Evolutionary conservation across 2,888 invertebrate species (phyloP).

Genomic region (Athalia circularis): DNA sequence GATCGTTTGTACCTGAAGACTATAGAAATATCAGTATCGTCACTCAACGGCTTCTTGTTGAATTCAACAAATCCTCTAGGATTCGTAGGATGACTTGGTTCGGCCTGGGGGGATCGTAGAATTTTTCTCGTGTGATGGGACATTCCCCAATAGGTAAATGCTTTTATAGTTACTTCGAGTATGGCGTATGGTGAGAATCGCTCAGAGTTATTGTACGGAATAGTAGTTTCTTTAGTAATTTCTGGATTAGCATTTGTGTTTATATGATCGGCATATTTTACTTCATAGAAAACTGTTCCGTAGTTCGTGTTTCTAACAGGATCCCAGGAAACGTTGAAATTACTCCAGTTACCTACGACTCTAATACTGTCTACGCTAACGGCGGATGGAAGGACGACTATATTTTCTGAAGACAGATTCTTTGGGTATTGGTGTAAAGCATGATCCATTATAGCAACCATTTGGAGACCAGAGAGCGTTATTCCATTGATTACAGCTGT

Average conservation of each 20-base stretch:
- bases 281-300: constrained; percentile 88
- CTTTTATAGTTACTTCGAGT: constrained; percentile 84
- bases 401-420: constrained; percentile 73
- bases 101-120: constrained; percentile 87
- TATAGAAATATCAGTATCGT: constrained; percentile 63
- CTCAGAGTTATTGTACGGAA: constrained; percentile 73
- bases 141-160: constrained; percentile 91
- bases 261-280: constrained; percentile 80
- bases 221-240: constrained; percentile 66
- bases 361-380: constrained; percentile 81
- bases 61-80: constrained; percentile 85
- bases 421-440: constrained; percentile 80
- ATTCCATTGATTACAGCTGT: constrained; percentile 81
- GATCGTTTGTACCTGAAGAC: constrained; percentile 63
- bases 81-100: constrained; percentile 84
- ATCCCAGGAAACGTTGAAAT: constrained; percentile 90
- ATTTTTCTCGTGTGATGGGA: constrained; percentile 79
- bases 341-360: constrained; percentile 85
- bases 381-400: constrained; percentile 84
- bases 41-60: constrained; percentile 69
- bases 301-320: constrained; percentile 85
- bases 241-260: constrained; percentile 77
- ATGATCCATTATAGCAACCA: constrained; percentile 84
- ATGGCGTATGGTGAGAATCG: constrained; percentile 82
- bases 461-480: constrained; percentile 80